Base-by-base conservation (phyloP, 2,888 invertebrate genomes). In the Anoncus sp. region DNA sequence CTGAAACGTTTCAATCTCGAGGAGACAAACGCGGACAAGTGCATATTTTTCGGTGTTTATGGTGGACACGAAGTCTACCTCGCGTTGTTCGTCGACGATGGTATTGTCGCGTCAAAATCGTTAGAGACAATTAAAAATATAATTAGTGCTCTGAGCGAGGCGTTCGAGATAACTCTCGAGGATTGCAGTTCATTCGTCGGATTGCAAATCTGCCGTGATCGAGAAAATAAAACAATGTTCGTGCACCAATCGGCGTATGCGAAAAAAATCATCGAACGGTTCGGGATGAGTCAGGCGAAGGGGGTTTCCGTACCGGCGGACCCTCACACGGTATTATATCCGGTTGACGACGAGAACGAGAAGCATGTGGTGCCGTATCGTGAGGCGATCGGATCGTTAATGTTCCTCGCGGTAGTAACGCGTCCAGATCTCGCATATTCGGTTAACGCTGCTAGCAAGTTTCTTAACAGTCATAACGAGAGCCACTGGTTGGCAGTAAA, bases 181-280 rank as follows among this genome's bases (percentile, higher is more conserved):
- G 71, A 79, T 14, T 47, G 65, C 9, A 81, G 66, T 24, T 16
- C n/a, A 1, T 81, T 81, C 35, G 81, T 80, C 12, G 78, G 80
- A 6, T 16, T 82, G 6, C 75, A 82, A 40, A 79, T 82, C 12
- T 35, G 57, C 1, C 74, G 82, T 0, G 70, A 80, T 65, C 55
- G 78, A 60, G 53, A 12, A 0, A 35, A 27, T 1, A 80, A 66
- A 60, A n/a, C 71, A 9, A 53, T 81, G 70, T 80, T 71, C 27
- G 24, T 82, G 43, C 77, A 82, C 24, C 81, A 82, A 31, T 27
- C 60, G 18, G 24, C 55, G 9, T 82, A 82, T 40, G 66, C 75
- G 38, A 40, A 9, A 14, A 74, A 59, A 59, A 14, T 82, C 5
- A 9, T 83, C 0, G 66, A 72, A n/a, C 18, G 43, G 6, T 83